A percentile compares a stretch with the other conserved stretches of the same genome.
Evolutionary conservation across 2,888 invertebrate species (phyloP).

Genomic region (Didymodactylos carnosus): DNA sequence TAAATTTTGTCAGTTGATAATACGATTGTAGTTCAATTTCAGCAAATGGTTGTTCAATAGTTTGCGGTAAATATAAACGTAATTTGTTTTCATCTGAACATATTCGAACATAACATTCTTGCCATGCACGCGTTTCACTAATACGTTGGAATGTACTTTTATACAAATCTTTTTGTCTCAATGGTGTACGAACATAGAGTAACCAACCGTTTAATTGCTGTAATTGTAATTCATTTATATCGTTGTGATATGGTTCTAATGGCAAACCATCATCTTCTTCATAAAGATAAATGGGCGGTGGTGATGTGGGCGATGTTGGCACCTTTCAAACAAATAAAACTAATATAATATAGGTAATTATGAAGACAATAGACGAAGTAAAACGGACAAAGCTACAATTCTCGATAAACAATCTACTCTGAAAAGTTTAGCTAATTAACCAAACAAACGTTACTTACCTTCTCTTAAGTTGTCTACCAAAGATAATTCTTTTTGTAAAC

Average conservation of each 20-base stretch:
- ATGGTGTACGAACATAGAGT: neutral
- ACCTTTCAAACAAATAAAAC: too few species aligned
- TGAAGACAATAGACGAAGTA: too few species aligned
- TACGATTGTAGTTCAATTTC: conserved; percentile 10
- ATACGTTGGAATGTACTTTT: neutral
- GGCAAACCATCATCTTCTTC: neutral
- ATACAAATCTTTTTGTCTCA: neutral
- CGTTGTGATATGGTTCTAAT: neutral
- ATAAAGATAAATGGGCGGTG: neutral
- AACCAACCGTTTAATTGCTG: neutral
- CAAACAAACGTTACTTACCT: too few species aligned
- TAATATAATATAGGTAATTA: too few species aligned
- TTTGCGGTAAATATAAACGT: neutral
- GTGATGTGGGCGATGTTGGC: too few species aligned
- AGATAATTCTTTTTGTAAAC: too few species aligned
- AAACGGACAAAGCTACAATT: too few species aligned
- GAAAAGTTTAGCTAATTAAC: too few species aligned
- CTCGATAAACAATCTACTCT: too few species aligned
- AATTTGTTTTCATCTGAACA: neutral
- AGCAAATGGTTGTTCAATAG: neutral
- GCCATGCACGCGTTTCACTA: conserved; percentile 4
- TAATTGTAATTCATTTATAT: neutral
- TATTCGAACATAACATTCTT: conserved; percentile 7
- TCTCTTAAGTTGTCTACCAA: too few species aligned
- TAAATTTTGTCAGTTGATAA: conserved; percentile 18